These are phyloP conservation scores for Bibio marci DNA, from an alignment of 2,888 invertebrate genomes.

Conservation along the genomic window DNA sequence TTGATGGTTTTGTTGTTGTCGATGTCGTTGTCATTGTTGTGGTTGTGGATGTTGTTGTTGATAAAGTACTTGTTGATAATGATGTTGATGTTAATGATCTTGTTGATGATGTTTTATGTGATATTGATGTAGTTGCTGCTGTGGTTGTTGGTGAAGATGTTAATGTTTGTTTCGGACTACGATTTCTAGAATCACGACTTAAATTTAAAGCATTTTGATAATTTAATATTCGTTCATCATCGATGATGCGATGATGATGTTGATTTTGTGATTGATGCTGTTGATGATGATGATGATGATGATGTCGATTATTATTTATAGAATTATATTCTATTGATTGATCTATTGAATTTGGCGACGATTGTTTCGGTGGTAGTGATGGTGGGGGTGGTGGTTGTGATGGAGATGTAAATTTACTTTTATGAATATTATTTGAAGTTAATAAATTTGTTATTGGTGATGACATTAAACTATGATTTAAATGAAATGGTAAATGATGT, in stretches of 20 bases:
- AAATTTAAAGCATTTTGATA: slow-evolving; percentile 41
- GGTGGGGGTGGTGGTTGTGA: no score
- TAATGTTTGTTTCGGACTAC: slow-evolving; percentile 15
- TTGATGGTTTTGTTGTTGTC: no score
- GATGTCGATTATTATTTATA: slow-evolving; percentile 17
- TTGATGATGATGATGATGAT: background rate
- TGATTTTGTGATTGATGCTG: background rate
- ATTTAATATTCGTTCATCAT: no score
- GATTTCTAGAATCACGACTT: slow-evolving; percentile 32
- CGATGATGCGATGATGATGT: no score
- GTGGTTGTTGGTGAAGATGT: slow-evolving; percentile 24
- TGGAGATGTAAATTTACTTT: slow-evolving; percentile 17
- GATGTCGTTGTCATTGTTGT: slow-evolving; percentile 18
- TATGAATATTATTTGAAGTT: slow-evolving; percentile 14
- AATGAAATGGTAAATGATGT: slow-evolving; percentile 42
- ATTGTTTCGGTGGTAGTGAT: slow-evolving; percentile 3
- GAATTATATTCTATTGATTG: background rate
- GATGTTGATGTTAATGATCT: slow-evolving; percentile 7
- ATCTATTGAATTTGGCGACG: slow-evolving; percentile 25
- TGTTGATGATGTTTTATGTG: slow-evolving; percentile 9
- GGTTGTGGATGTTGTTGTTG: slow-evolving; percentile 17
- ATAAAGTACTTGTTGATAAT: slow-evolving; percentile 17
- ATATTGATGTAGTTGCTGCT: slow-evolving; percentile 24
- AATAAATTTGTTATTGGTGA: slow-evolving; percentile 42
- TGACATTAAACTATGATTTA: slow-evolving; percentile 42